A percentile compares a stretch with the other conserved stretches of the same genome.
Evolutionary conservation across 2,113 vertebrate genomes (phyloP).

Genomic region (Chionomys nivalis): DNA sequence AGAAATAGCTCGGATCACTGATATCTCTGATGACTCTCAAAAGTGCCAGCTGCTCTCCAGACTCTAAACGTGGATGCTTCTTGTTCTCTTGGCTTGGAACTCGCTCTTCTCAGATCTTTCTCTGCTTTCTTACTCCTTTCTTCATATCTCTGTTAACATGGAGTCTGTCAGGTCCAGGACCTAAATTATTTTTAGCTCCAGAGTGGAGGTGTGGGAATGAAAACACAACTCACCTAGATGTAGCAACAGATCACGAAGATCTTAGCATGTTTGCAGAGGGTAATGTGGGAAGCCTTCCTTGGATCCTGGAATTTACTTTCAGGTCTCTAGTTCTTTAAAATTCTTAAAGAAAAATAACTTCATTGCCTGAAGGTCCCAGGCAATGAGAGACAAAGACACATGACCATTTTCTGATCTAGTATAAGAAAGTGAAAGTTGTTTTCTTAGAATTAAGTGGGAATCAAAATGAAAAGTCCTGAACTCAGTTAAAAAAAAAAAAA

Average conservation of each 20-base stretch:
- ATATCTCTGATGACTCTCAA: background rate
- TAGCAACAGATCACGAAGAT: background rate
- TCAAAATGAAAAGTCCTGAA: background rate
- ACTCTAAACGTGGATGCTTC: background rate
- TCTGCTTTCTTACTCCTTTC: background rate
- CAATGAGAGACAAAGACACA: background rate
- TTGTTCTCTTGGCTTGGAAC: background rate
- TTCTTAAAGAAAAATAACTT: background rate
- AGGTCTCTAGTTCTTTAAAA: background rate
- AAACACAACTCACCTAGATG: background rate
- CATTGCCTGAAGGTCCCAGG: background rate
- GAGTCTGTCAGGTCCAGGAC: too few relatives aligned
- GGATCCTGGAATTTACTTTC: background rate
- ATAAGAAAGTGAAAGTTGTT: background rate
- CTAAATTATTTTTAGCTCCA: too few relatives aligned
- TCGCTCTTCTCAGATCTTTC: background rate
- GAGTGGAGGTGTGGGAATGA: too few relatives aligned
- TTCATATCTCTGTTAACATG: background rate
- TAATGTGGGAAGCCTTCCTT: background rate
- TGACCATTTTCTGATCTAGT: background rate
- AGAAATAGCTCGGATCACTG: background rate
- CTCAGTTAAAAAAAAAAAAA: background rate
- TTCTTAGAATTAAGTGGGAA: background rate
- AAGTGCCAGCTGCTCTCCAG: background rate
- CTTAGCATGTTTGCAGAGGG: background rate